Percentiles rank a stretch among this genome's conserved stretches.
Conservation (phyloP, 2,797 vertebrate species). For the Alfaro cultratus region DNA sequence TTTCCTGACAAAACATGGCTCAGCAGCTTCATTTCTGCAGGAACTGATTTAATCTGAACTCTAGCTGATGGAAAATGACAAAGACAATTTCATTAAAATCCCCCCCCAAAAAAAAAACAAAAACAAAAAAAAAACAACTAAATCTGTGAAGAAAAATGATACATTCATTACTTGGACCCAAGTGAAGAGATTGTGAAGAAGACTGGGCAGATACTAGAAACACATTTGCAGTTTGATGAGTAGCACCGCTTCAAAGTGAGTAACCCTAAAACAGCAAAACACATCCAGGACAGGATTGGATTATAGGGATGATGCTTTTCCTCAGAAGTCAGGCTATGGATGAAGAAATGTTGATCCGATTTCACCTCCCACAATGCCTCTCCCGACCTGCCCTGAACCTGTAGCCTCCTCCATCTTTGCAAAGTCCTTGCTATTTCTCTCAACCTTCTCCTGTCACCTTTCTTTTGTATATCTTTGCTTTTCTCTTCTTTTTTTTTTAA, state of each 20-base stretch:
- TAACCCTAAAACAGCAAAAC: conserved; percentile 52
- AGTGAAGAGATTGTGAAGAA: conserved; percentile 47
- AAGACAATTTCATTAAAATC: conserved; percentile 48
- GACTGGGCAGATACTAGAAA: conserved; percentile 44
- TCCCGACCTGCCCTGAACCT: conserved; percentile 74
- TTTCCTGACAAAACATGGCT: conserved; percentile 80
- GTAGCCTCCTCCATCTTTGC: conserved; percentile 80
- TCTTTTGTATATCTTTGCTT: conserved; percentile 77
- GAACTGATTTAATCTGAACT: conserved; percentile 54
- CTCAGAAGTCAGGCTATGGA: conserved; percentile 80
- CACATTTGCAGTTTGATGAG: conserved; percentile 66
- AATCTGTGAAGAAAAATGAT: conserved; percentile 52
- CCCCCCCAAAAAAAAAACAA: neutral
- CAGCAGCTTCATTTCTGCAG: conserved; percentile 75
- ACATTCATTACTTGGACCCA: conserved; percentile 43
- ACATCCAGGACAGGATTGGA: conserved; percentile 60
- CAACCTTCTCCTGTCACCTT: conserved; percentile 83
- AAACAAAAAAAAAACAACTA: conserved; percentile 10
- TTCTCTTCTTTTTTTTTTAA: conserved; percentile 59
- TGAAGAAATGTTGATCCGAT: conserved; percentile 80
- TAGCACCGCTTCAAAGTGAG: conserved; percentile 57
- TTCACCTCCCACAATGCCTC: conserved; percentile 73
- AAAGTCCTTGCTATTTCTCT: conserved; percentile 79
- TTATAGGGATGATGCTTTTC: conserved; percentile 60
- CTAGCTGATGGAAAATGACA: conserved; percentile 56